phyloP scores from a whole-genome alignment of 2,113 vertebrate species.

The Chloroceryle aenea region DNA sequence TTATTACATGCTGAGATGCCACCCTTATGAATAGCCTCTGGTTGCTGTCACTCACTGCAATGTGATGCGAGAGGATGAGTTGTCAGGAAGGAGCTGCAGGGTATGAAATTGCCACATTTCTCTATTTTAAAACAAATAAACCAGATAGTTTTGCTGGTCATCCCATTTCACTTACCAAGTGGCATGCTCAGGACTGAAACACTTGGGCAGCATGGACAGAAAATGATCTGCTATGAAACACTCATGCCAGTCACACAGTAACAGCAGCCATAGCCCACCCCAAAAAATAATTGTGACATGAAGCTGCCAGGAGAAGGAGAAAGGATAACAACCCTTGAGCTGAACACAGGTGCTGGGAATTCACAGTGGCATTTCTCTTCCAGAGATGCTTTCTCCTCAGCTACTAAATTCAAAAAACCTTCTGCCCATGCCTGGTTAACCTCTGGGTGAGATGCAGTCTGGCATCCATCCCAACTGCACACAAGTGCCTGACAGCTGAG shows the following conservation, averaged over 20 bases:
- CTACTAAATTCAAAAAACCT: background rate
- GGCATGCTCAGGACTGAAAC: background rate
- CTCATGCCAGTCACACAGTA: background rate
- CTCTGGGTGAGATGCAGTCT: fast-evolving
- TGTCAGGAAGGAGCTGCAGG: slow-evolving; percentile 44
- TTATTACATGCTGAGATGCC: slow-evolving; percentile 78
- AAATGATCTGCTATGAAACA: background rate
- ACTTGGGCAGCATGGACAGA: background rate
- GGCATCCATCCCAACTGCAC: background rate
- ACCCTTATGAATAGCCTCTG: slow-evolving; percentile 75
- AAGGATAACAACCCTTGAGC: background rate
- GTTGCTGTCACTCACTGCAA: slow-evolving; percentile 77
- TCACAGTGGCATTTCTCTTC: background rate
- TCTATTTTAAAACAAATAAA: background rate
- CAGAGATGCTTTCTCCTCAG: background rate
- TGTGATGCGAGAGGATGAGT: slow-evolving; percentile 41
- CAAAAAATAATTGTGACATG: background rate
- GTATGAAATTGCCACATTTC: background rate
- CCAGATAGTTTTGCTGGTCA: background rate
- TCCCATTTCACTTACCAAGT: background rate
- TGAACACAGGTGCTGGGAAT: background rate
- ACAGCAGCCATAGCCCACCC: background rate
- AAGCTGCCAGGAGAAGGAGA: background rate
- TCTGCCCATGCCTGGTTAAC: background rate
- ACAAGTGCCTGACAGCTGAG: background rate